Evolutionary conservation across 1,140 invertebrate genomes (phyloP), one percentile per base, ranked within the genome.

Genomic region (Drosophila kanapiae): DNA sequence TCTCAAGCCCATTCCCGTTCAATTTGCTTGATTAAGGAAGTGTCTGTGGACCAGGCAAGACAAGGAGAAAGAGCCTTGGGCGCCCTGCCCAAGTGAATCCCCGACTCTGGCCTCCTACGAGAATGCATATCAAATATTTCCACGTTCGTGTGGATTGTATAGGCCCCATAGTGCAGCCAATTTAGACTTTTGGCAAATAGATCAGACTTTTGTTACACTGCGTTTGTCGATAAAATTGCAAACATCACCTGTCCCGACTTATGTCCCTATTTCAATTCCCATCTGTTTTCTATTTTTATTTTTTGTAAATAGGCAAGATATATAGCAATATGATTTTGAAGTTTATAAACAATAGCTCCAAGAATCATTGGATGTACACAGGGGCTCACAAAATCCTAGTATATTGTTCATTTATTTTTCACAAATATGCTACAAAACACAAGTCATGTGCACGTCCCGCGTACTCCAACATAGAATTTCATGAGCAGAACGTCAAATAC

Each of bases 371-470:
- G n/a, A n/a, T n/a, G n/a, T n/a, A n/a, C n/a, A n/a, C n/a, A n/a
- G n/a, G n/a, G n/a, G n/a, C n/a, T n/a, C n/a, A n/a, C n/a, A n/a
- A n/a, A n/a, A n/a, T n/a, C n/a, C n/a, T n/a, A n/a, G n/a, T n/a
- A n/a, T n/a, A n/a, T n/a, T 72, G 51, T 37, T 54, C 35, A 60
- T 70, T 54, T 49, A 27, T 33, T 29, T 49, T 62, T 42, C 40
- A 13, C 43, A 29, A 53, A 37, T 29, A 37, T 47, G 33, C 47
- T 37, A 62, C 18, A 43, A 43, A 47, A 38, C 43, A 33, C 57
- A 37, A 81, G 53, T 76, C 51, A 71, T 67, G 60, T 77, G 68
- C 75, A 48, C 60, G 57, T 72, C 65, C 59, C 49, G 51, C 53
- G 57, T 59, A 56, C 49, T 69, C 33, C 47, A 11, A 13, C 51